A percentile compares a stretch with the other conserved stretches of the same genome.
Conservation (phyloP, 2,888 invertebrate species). For the Mimas tiliae region DNA sequence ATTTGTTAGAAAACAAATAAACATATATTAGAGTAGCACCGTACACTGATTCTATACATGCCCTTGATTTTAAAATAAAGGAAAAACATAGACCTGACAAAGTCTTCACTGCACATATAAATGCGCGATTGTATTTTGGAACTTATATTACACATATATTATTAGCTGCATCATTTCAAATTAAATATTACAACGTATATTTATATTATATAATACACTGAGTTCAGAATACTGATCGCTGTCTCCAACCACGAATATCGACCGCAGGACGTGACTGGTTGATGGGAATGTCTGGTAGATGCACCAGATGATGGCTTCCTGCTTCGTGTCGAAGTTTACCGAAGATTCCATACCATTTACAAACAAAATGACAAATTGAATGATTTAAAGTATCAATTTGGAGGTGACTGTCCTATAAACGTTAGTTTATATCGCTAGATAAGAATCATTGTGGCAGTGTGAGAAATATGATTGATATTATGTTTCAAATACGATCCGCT, state of each 20-base stretch:
- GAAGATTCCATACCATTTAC: background rate
- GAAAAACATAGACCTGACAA: no score
- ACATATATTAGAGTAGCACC: no score
- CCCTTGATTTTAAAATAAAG: no score
- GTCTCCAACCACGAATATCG: conserved; percentile 30
- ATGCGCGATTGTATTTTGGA: no score
- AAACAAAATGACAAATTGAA: background rate
- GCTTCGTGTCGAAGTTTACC: conserved; percentile 32
- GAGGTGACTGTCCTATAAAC: background rate
- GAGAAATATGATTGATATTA: no score
- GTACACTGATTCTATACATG: no score
- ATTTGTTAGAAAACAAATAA: no score
- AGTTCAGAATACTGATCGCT: conserved; percentile 17
- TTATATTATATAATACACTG: background rate
- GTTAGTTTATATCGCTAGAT: background rate
- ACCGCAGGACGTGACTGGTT: conserved; percentile 66
- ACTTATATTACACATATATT: no score
- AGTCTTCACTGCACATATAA: no score
- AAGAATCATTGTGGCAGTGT: no score
- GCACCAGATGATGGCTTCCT: conserved; percentile 60
- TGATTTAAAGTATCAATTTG: background rate
- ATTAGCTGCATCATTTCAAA: no score
- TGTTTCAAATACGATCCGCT: no score
- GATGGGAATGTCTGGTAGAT: conserved; percentile 57
- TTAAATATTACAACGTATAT: background rate